phyloP scores from a whole-genome alignment of 2,797 vertebrate genomes.

The Thaleichthys pacificus region DNA sequence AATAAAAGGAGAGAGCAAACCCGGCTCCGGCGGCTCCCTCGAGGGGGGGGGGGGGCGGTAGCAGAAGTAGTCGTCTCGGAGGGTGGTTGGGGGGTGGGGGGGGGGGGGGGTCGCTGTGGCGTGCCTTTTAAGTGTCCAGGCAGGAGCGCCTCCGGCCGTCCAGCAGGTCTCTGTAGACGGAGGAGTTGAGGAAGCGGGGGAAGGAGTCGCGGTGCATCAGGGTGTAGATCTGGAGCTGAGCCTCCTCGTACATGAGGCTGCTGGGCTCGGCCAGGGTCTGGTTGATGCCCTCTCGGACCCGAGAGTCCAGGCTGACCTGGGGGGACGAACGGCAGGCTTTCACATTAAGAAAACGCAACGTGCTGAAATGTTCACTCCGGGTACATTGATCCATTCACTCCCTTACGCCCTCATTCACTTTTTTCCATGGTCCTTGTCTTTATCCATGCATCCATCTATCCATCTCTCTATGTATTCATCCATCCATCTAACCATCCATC shows the following conservation, averaged over 20 bases:
- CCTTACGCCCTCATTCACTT: neutral
- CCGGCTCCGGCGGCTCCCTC: constrained; percentile 74
- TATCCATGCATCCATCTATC: neutral
- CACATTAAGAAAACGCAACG: neutral
- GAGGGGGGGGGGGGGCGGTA: constrained; percentile 28
- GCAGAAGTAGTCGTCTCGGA: constrained; percentile 69
- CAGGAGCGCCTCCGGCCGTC: constrained; percentile 89
- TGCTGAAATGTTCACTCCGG: neutral
- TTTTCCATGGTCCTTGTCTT: neutral
- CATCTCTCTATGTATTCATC: no score
- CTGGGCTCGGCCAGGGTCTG: constrained; percentile 89
- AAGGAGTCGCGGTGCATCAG: constrained; percentile 99
- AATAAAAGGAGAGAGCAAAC: constrained; percentile 69
- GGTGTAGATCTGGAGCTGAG: constrained; percentile 98
- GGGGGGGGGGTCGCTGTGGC: constrained; percentile 22
- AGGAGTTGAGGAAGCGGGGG: constrained; percentile 98
- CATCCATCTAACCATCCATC: no score
- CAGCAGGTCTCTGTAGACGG: constrained; percentile 95
- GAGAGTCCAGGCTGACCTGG: constrained; percentile 97
- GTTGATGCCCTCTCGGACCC: constrained; percentile 97
- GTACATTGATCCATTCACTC: neutral
- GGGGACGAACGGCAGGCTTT: constrained; percentile 12
- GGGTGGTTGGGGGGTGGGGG: constrained; percentile 55
- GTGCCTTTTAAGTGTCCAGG: constrained; percentile 86
- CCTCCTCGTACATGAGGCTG: constrained; percentile 96